Evolutionary conservation across 2,888 invertebrate species (phyloP), one percentile per base, ranked within the genome.

Genomic region (Drosophila subsilvestris): DNA sequence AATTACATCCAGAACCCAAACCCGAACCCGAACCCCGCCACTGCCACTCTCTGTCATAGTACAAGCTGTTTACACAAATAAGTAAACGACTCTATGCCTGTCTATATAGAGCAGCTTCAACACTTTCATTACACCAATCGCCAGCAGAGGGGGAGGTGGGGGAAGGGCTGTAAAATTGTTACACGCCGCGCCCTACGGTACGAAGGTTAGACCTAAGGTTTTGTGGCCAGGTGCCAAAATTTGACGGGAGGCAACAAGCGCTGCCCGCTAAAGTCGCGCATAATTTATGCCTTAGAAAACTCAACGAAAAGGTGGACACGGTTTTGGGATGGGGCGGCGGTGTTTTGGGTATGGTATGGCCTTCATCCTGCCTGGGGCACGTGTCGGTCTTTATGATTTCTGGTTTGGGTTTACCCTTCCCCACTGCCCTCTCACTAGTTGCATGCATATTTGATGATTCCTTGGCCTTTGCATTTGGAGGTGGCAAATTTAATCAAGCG

Each of bases 331-430:
- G 12, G 27, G 27, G 10, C 43, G 20, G 20, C 45, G 45, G 27
- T 48, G 18, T 12, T 70, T 70, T 62, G 70, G 63, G 56, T 45
- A 53, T 53, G 56, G n/a, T n/a, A n/a, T n/a, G n/a, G n/a, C n/a
- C n/a, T n/a, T n/a, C 51, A 62, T 59, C 49, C 74, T 66, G 70
- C 65, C 74, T 72, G 63, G 67, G 86, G 88, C 83, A 87, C 88
- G 83, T 79, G 83, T 75, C 86, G 73, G 58, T 56, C 67, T 80
- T 87, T 79, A 87, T 85, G 83, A 79, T 79, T 74, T 80, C 37
- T 37, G 37, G 37, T 14, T 29, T 14, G 8, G 27, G 7, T 27
- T 22, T 63, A 51, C 55, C 63, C 53, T 69, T 62, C 25, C 17
- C 43, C 42, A 25, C 55, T 44, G 50, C 42, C 43, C n/a, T 4